Percentiles rank a stretch among this genome's conserved stretches.
Conservation (phyloP, 1,140 invertebrate species). For the Dufourea novaeangliae region DNA sequence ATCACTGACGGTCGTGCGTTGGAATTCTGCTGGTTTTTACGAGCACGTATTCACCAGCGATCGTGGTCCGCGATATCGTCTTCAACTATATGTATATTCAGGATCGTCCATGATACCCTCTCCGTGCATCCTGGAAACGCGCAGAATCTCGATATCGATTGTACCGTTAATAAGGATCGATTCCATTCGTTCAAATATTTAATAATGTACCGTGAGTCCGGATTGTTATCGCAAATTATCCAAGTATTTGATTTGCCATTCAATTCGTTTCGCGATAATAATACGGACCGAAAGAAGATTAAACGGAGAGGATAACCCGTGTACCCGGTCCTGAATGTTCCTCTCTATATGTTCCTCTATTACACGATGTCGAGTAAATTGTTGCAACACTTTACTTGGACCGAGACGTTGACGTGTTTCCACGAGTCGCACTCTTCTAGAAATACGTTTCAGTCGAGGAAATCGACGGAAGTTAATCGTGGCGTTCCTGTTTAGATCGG, state of each 20-base stretch:
- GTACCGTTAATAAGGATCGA: conserved; percentile 15
- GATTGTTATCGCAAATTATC: conserved; percentile 4
- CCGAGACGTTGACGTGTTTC: too few species aligned
- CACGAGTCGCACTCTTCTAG: too few species aligned
- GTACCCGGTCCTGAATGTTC: too few species aligned
- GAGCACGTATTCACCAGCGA: too few species aligned
- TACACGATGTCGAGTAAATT: too few species aligned
- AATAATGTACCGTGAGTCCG: neutral
- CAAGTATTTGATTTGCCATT: conserved; percentile 20
- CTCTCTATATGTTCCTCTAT: too few species aligned
- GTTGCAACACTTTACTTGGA: too few species aligned
- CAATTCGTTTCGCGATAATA: conserved; percentile 19
- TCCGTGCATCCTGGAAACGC: neutral
- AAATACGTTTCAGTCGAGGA: too few species aligned
- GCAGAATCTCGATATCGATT: neutral
- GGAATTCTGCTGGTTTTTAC: too few species aligned
- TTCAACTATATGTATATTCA: too few species aligned
- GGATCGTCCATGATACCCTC: neutral
- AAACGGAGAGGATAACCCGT: neutral
- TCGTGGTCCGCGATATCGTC: neutral
- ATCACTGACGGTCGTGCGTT: too few species aligned
- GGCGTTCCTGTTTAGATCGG: neutral
- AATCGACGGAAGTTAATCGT: neutral
- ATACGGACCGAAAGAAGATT: neutral
- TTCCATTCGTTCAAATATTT: neutral